These are phyloP conservation scores for Phortica variegata DNA, from an alignment of 1,140 invertebrate genomes.

Conservation along the genomic window DNA sequence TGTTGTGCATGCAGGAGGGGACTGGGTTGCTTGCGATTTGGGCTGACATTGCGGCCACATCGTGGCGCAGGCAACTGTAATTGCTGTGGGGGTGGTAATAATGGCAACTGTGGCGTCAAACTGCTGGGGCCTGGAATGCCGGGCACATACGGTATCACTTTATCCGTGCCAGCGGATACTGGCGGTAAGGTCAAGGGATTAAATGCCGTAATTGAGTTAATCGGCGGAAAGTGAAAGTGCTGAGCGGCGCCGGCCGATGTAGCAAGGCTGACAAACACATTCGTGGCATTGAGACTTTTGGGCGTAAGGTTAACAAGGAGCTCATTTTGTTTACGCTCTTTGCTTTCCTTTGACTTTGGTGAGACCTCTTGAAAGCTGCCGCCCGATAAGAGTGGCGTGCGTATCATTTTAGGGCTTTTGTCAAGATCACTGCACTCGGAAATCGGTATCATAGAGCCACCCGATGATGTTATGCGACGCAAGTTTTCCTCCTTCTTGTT, in stretches of 20 bases:
- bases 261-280: not conserved
- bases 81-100: slow-evolving; percentile 36
- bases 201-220: slow-evolving; percentile 68
- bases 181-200: slow-evolving; percentile 68
- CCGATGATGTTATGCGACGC: slow-evolving; percentile 45
- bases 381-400: slow-evolving; percentile 44
- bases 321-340: slow-evolving; percentile 31
- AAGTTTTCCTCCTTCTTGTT: slow-evolving; percentile 42
- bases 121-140: slow-evolving; percentile 82
- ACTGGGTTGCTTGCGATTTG: slow-evolving; percentile 41
- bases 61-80: slow-evolving; percentile 21
- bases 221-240: slow-evolving; percentile 64
- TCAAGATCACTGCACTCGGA: slow-evolving; percentile 49
- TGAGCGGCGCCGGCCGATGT: slow-evolving; percentile 38
- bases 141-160: slow-evolving; percentile 77
- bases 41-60: slow-evolving; percentile 29
- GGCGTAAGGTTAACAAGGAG: slow-evolving; percentile 6
- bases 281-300: not conserved
- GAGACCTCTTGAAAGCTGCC: slow-evolving; percentile 52
- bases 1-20: slow-evolving; percentile 5
- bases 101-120: slow-evolving; percentile 56
- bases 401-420: slow-evolving; percentile 50
- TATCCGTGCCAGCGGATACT: slow-evolving; percentile 65
- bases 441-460: slow-evolving; percentile 50
- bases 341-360: slow-evolving; percentile 23